Conservation (phyloP, 2,888 invertebrate genomes). For the Hirudinaria manillensis region DNA sequence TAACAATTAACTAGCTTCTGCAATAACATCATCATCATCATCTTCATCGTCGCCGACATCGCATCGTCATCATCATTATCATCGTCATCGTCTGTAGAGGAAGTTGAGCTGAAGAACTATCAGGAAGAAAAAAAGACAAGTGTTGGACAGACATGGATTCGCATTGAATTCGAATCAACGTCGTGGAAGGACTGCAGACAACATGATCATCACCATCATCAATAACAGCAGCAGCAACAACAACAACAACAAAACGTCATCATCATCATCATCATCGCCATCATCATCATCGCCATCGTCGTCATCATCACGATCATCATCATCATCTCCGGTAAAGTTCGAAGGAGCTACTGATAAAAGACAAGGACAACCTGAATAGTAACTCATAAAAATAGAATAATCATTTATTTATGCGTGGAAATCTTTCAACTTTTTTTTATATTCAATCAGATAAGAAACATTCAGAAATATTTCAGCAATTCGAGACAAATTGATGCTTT, state of each 20-base stretch:
- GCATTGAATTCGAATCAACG: too few species aligned
- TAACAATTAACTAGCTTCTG: not conserved
- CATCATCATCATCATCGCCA: conserved; percentile 11
- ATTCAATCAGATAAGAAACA: too few species aligned
- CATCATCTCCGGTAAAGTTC: not conserved
- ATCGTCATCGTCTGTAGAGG: not conserved
- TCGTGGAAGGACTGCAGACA: too few species aligned
- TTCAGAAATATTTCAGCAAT: too few species aligned
- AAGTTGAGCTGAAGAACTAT: not conserved
- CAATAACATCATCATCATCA: not conserved
- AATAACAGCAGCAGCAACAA: not conserved
- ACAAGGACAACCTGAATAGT: too few species aligned
- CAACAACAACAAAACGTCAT: not conserved
- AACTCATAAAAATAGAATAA: too few species aligned
- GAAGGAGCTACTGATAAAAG: not conserved
- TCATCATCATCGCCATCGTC: conserved; percentile 15
- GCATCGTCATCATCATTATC: not conserved
- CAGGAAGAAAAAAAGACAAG: too few species aligned
- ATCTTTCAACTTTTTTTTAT: too few species aligned
- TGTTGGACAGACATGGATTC: too few species aligned
- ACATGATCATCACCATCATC: too few species aligned
- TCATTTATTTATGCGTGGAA: not conserved
- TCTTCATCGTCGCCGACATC: not conserved
- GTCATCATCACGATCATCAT: not conserved
- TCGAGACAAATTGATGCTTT: not conserved